Conservation (phyloP, 2,888 invertebrate genomes). For the Drosophila prolongata region DNA sequence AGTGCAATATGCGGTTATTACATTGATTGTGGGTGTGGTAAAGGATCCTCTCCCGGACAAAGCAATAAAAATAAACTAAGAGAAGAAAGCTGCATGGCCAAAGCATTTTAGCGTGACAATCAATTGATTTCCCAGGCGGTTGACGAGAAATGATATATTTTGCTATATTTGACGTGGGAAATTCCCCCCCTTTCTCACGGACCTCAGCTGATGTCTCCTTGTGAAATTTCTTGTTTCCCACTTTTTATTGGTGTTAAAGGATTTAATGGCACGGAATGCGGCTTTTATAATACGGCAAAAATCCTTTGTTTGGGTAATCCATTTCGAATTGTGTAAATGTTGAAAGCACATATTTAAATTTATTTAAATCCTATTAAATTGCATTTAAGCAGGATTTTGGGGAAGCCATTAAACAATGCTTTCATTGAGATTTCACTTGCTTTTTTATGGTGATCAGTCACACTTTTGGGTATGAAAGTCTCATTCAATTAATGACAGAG, state of each 20-base stretch:
- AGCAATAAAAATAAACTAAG: slow-evolving; percentile 47
- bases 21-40: slow-evolving; percentile 51
- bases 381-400: background rate
- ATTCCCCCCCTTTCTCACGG: slow-evolving; percentile 14
- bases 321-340: background rate
- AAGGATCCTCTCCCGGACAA: slow-evolving; percentile 28
- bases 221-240: slow-evolving; percentile 11
- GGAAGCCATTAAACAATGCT: background rate
- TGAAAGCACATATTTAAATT: slow-evolving; percentile 2
- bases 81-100: slow-evolving; percentile 44
- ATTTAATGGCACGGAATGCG: slow-evolving; percentile 41
- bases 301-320: background rate
- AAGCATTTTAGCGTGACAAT: slow-evolving; percentile 76
- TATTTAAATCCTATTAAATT: slow-evolving; percentile 1
- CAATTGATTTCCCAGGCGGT: slow-evolving; percentile 77
- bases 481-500: background rate
- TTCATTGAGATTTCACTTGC: background rate
- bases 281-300: slow-evolving; percentile 59
- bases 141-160: slow-evolving; percentile 43
- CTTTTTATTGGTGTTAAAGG: slow-evolving; percentile 45
- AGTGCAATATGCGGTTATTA: slow-evolving; percentile 59
- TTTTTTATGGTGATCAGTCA: background rate
- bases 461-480: background rate
- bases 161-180: slow-evolving; percentile 7
- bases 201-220: slow-evolving; percentile 10